These are phyloP conservation scores for Ochropleura plecta DNA, from an alignment of 2,888 invertebrate species.

Conservation along the genomic window DNA sequence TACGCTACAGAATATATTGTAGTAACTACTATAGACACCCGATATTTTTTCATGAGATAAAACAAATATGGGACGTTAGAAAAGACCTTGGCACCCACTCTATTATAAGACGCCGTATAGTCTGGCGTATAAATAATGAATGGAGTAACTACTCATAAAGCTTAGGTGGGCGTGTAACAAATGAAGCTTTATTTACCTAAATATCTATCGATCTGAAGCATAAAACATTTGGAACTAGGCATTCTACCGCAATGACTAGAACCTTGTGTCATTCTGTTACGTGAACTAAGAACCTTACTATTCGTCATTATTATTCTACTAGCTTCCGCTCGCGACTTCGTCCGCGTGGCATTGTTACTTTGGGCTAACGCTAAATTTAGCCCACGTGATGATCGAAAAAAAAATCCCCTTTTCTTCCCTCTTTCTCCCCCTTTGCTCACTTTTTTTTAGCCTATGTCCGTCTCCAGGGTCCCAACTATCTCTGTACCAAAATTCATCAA, in stretches of 20 bases:
- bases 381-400: no score
- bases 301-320: background rate
- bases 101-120: constrained; percentile 33
- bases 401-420: no score
- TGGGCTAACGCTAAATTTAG: no score
- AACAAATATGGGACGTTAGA: constrained; percentile 15
- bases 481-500: no score
- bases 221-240: background rate
- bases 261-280: background rate
- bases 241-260: no score
- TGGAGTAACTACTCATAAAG: constrained; percentile 17
- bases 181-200: constrained; percentile 13
- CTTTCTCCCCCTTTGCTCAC: no score
- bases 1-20: background rate
- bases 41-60: background rate
- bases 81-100: constrained; percentile 37
- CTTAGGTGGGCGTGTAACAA: constrained; percentile 5
- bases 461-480: no score
- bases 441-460: no score
- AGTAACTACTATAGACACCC: background rate
- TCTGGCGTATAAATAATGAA: constrained; percentile 49
- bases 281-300: background rate
- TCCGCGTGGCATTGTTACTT: no score
- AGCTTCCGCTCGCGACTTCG: no score
- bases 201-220: constrained; percentile 16